These are phyloP conservation scores for Nannoperca obscura DNA, from an alignment of 2,797 vertebrate genomes.

Conservation along the genomic window DNA sequence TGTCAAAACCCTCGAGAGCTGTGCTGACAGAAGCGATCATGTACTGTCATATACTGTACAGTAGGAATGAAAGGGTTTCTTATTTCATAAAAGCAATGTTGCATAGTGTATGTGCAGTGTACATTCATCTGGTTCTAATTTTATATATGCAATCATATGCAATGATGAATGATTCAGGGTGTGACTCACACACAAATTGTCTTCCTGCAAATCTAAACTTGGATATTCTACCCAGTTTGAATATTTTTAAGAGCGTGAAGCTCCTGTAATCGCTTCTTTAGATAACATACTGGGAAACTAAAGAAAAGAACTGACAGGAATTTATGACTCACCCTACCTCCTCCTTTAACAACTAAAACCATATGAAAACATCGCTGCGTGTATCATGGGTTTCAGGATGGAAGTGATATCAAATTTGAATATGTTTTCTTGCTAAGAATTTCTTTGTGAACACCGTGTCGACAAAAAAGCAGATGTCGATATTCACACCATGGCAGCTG, in stretches of 20 bases:
- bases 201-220: slow-evolving; percentile 13
- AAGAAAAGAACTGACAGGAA: slow-evolving; percentile 28
- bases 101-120: too few species aligned
- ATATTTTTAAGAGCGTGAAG: slow-evolving; percentile 56
- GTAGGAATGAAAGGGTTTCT: slow-evolving; percentile 1
- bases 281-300: slow-evolving; percentile 23
- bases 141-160: too few species aligned
- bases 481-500: slow-evolving; percentile 30
- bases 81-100: slow-evolving; percentile 19
- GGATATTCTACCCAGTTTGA: slow-evolving; percentile 40
- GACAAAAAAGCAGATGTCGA: slow-evolving; percentile 20
- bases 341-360: slow-evolving; percentile 25
- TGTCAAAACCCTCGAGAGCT: slow-evolving; percentile 29
- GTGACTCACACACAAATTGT: slow-evolving; percentile 29
- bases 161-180: not conserved
- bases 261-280: slow-evolving; percentile 28
- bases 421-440: slow-evolving; percentile 26
- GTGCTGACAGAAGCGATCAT: slow-evolving; percentile 6
- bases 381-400: slow-evolving; percentile 10
- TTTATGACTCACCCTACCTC: slow-evolving; percentile 54
- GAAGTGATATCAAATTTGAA: slow-evolving; percentile 36
- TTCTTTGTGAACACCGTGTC: not conserved
- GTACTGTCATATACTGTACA: not conserved
- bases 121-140: slow-evolving; percentile 30
- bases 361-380: slow-evolving; percentile 1